Base-by-base conservation (phyloP, 2,797 vertebrate genomes). In the Fistularia commersonii region DNA sequence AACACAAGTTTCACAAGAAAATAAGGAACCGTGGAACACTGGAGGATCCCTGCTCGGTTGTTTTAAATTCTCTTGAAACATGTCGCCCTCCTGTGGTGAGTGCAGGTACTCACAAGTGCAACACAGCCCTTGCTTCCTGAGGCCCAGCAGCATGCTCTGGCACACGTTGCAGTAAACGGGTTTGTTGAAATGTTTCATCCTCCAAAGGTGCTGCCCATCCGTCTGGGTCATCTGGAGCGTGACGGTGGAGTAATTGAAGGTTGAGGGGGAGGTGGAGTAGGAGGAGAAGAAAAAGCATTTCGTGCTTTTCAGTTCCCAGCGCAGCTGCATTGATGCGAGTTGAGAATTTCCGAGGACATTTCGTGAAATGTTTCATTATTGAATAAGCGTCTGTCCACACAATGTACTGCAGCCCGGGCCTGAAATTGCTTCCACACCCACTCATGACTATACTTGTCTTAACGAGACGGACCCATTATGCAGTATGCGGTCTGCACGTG, bases 141-240 rank as follows among this genome's bases (percentile, higher is more conserved):
- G 90, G 11, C 90, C 95, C 57, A 93, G 85, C 70, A 92, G 89
- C 89, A 95, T 89, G 32, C 77, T 89, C 59, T 92, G 91, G 48
- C 95, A 97, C 48, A 95, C 88, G 41, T 95, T 96, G 85, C 95
- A 97, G 81, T 95, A 96, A 45, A 87, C 91, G 0, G 93, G 94
- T 48, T 90, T 91, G 75, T 92, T 91, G 73, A 97, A 96, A 46
- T 95, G 92, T 63, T 95, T 96, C 86, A 94, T 90, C 66, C 93
- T 91, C 95, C 95, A 97, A 11, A 95, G 80, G 72, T 97, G 94
- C 77, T 95, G 92, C 0, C 95, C 95, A 0, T 97, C 93, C 9
- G 85, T 92, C 69, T 95, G 94, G 59, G 91, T 90, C 77, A 93
- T 89, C 95, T 97, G 79, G 12, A 55, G 23, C 64, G 34, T 8